These are phyloP conservation scores for Mastomys natalensis DNA, from an alignment of 2,113 vertebrate species.

Conservation along the genomic window DNA sequence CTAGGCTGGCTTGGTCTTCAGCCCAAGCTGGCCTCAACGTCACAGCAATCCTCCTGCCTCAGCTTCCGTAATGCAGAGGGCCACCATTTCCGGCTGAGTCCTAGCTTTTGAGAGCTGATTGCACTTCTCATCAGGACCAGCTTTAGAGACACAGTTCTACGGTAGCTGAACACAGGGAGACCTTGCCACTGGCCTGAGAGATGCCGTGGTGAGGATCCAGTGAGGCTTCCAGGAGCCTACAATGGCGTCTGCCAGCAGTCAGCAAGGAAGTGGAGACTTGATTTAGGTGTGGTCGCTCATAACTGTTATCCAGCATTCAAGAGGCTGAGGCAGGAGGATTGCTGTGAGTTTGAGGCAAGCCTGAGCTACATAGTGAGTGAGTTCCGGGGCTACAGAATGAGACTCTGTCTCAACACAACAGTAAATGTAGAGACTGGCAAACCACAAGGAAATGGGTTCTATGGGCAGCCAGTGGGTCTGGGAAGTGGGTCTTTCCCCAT, in stretches of 20 bases:
- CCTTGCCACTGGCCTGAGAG: background rate
- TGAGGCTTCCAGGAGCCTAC: background rate
- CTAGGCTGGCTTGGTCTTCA: background rate
- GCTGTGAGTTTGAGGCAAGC: background rate
- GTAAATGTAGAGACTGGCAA: background rate
- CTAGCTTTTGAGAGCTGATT: background rate
- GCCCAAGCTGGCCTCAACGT: background rate
- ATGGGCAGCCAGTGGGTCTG: background rate
- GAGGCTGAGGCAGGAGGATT: background rate
- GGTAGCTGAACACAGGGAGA: background rate
- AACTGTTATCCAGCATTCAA: background rate
- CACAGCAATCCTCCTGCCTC: background rate
- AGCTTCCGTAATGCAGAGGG: background rate
- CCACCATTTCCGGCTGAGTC: no score
- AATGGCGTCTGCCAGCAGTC: background rate
- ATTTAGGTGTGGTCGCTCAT: background rate
- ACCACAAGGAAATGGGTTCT: background rate
- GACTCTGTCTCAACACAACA: background rate
- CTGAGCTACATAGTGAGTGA: background rate
- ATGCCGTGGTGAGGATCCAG: background rate
- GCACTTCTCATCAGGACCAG: background rate
- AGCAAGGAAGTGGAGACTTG: no score
- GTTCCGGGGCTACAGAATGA: background rate
- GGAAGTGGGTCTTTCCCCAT: background rate
- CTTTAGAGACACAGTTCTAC: background rate